Evolutionary conservation across 2,113 vertebrate species (phyloP), one percentile per base, ranked within the genome.

Genomic region (Rhadina sibilatrix): DNA sequence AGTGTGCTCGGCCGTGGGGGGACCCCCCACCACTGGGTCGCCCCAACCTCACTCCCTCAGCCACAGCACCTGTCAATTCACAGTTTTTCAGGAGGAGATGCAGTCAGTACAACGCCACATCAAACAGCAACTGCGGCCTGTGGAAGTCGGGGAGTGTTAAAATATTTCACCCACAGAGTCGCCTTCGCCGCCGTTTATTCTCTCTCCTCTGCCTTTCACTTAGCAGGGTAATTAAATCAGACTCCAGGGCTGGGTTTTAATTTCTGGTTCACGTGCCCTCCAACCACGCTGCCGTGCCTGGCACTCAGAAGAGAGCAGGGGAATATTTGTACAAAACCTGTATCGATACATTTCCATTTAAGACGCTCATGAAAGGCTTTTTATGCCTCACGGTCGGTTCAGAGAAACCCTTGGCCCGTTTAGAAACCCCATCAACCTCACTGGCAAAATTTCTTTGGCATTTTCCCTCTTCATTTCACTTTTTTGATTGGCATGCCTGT

Each of bases 171-270:
- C 71, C 25, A 1, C 68, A 12, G 83, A 71, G 54, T 10, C 40
- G 56, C 86, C 60, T 24, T 9, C 4, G 18, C 44, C 1, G 13
- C 93, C 37, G 60, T 68, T 94, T 30, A 23, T 90, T 64, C 76
- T 66, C 90, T 56, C 68, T 56, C 82, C 47, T 71, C 40, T 61
- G 83, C 93, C 80, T 97, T 92, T 89, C 92, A 38, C 83, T 95
- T 93, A 68, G 83, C 60, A 31, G 88, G 85, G 86, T 96, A 96
- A 96, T 95, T 96, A 96, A 96, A 93, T 71, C 93, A 82, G 85
- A 37, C 88, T 88, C 82, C 53, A 42, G 22, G 94, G 74, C 93
- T 96, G 3, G 25, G 76, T 71, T 96, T 93, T 95, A 93, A 96
- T 96, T 95, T 87, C 93, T 96, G 85, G 82, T 88, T 95, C 83